These are phyloP conservation scores for Drosophila murphyi DNA, from an alignment of 1,140 invertebrate genomes.

Conservation along the genomic window DNA sequence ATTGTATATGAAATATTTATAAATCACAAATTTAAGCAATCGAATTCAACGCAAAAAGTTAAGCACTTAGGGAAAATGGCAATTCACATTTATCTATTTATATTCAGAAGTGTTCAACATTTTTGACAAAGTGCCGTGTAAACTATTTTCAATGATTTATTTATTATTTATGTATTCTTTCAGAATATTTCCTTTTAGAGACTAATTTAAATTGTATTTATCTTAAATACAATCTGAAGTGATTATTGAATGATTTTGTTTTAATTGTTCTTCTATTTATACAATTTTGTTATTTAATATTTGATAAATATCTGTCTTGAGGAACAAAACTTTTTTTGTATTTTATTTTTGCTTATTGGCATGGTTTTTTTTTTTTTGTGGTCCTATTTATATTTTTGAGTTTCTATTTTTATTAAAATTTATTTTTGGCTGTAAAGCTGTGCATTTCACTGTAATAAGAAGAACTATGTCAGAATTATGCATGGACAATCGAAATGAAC, in stretches of 20 bases:
- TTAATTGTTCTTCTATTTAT: too few relatives aligned
- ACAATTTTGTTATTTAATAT: too few relatives aligned
- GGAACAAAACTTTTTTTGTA: too few relatives aligned
- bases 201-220: too few relatives aligned
- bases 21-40: conserved; percentile 32
- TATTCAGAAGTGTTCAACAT: not conserved
- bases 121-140: not conserved
- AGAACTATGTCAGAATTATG: conserved; percentile 21
- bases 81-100: not conserved
- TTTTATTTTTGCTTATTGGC: too few relatives aligned
- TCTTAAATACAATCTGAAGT: too few relatives aligned
- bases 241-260: too few relatives aligned
- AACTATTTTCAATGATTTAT: not conserved
- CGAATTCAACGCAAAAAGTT: not conserved
- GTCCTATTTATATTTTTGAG: not conserved
- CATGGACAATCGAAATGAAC: conserved; percentile 46
- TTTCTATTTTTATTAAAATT: not conserved
- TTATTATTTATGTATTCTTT: not conserved
- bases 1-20: conserved; percentile 3
- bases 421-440: not conserved
- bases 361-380: too few relatives aligned
- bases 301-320: too few relatives aligned
- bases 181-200: not conserved
- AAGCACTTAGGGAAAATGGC: not conserved
- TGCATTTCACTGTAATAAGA: not conserved